Evolutionary conservation across 2,888 invertebrate species (phyloP).

Genomic region (Lasioglossum marginatum): DNA sequence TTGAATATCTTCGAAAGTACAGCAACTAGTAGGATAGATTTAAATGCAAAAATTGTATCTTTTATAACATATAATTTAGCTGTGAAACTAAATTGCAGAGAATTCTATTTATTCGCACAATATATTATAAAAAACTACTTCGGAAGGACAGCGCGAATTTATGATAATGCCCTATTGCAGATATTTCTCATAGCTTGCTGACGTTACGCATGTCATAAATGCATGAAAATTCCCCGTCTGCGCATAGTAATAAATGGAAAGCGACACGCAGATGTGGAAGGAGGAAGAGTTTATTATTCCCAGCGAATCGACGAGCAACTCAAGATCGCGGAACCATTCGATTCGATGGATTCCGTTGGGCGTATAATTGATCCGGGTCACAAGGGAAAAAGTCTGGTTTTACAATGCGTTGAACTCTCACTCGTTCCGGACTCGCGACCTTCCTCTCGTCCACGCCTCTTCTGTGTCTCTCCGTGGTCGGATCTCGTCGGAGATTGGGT

Average conservation of each 20-base stretch:
- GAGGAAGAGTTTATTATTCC: not conserved
- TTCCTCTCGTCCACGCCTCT: slow-evolving; percentile 48
- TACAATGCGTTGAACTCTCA: slow-evolving; percentile 19
- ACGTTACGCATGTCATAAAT: not conserved
- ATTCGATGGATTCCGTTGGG: slow-evolving; percentile 19
- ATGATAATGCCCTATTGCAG: too few species aligned
- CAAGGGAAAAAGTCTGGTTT: slow-evolving; percentile 42
- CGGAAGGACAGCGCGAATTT: too few species aligned
- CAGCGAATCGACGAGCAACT: not conserved
- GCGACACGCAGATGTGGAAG: not conserved
- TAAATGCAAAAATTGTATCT: too few species aligned
- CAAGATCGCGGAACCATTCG: slow-evolving; percentile 6
- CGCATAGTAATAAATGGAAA: not conserved
- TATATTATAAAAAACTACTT: too few species aligned
- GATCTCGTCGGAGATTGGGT: slow-evolving; percentile 61
- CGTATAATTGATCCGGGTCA: slow-evolving; percentile 37
- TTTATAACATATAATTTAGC: too few species aligned
- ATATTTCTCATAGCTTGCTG: too few species aligned
- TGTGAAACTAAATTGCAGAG: too few species aligned
- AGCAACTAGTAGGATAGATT: too few species aligned
- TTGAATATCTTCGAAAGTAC: too few species aligned
- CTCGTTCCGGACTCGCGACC: slow-evolving; percentile 15
- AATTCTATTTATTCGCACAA: too few species aligned
- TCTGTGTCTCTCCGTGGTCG: slow-evolving; percentile 38
- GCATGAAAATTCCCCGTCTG: not conserved